A percentile compares a stretch with the other conserved stretches of the same genome.
phyloP scores from a whole-genome alignment of 2,888 invertebrate species.

The Boloria selene region DNA sequence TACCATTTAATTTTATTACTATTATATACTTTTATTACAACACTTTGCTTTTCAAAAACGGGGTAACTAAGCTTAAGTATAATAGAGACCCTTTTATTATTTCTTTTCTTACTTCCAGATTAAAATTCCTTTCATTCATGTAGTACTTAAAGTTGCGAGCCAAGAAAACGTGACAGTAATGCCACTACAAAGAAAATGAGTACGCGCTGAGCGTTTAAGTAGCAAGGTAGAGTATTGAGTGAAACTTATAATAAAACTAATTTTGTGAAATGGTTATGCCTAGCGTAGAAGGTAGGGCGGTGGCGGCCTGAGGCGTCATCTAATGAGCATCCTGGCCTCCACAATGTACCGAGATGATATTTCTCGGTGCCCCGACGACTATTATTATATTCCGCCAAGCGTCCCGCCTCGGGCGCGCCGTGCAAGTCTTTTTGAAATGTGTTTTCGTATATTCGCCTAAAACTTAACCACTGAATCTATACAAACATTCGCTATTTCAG shows the following conservation, averaged over 20 bases:
- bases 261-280: slow-evolving; percentile 42
- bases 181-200: slow-evolving; percentile 26
- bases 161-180: slow-evolving; percentile 24
- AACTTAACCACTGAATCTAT: slow-evolving; percentile 62
- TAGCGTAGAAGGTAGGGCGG: slow-evolving; percentile 45
- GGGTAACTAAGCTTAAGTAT: slow-evolving; percentile 4
- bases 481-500: slow-evolving; percentile 32
- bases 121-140: slow-evolving; percentile 20
- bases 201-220: slow-evolving; percentile 36
- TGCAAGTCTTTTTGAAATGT: slow-evolving; percentile 72
- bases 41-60: slow-evolving; percentile 1
- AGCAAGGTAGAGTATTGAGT: slow-evolving; percentile 41
- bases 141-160: slow-evolving; percentile 10
- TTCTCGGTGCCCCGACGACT: slow-evolving; percentile 70
- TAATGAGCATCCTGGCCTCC: slow-evolving; percentile 80
- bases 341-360: slow-evolving; percentile 79
- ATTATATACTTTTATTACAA: slow-evolving; percentile 8
- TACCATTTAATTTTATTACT: neutral
- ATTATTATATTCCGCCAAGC: slow-evolving; percentile 75
- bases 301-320: slow-evolving; percentile 70
- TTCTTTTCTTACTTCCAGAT: slow-evolving; percentile 13
- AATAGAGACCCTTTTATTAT: slow-evolving; percentile 17
- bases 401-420: slow-evolving; percentile 59
- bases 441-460: slow-evolving; percentile 59
- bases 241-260: slow-evolving; percentile 47